phyloP scores from a whole-genome alignment of 2,888 invertebrate species.

The Stomorhina lunata region DNA sequence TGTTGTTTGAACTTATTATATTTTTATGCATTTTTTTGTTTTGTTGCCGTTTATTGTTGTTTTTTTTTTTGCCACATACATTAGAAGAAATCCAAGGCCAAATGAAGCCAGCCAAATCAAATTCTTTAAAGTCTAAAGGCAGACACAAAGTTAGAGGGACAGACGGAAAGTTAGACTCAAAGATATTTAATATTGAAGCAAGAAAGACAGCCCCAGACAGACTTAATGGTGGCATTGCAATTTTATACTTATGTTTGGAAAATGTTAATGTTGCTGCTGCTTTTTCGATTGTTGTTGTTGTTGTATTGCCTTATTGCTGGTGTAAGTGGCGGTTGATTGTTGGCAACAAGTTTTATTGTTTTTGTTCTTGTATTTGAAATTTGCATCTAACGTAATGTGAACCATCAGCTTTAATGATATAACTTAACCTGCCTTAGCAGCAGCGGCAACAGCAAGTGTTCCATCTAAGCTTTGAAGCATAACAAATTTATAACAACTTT shows the following conservation, averaged over 20 bases:
- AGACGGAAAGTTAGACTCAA: background rate
- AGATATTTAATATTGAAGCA: background rate
- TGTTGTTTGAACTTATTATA: slow-evolving; percentile 21
- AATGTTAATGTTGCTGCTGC: background rate
- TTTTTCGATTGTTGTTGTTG: background rate
- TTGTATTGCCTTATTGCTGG: background rate
- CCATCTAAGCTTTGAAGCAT: slow-evolving; percentile 67
- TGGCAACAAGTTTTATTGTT: slow-evolving; percentile 43
- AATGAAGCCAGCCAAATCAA: slow-evolving; percentile 63
- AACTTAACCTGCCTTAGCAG: slow-evolving; percentile 40
- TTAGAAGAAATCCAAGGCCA: slow-evolving; percentile 69
- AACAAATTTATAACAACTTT: slow-evolving; percentile 54
- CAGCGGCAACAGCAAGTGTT: slow-evolving; percentile 56
- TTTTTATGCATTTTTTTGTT: background rate
- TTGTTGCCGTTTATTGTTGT: slow-evolving; percentile 16
- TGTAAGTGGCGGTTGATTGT: slow-evolving; percentile 13
- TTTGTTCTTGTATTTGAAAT: slow-evolving; percentile 13
- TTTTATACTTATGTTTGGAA: slow-evolving; percentile 31
- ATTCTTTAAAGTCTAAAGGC: slow-evolving; percentile 58
- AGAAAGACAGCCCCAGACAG: slow-evolving; percentile 25
- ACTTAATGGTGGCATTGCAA: slow-evolving; percentile 62
- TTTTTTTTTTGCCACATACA: slow-evolving; percentile 57
- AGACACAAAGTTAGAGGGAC: slow-evolving; percentile 31
- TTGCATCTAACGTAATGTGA: slow-evolving; percentile 53
- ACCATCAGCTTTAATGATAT: background rate